Percentiles rank a stretch among this genome's conserved stretches.
These are phyloP conservation scores for Malurus melanocephalus DNA, from an alignment of 2,113 vertebrate genomes.

Conservation along the genomic window DNA sequence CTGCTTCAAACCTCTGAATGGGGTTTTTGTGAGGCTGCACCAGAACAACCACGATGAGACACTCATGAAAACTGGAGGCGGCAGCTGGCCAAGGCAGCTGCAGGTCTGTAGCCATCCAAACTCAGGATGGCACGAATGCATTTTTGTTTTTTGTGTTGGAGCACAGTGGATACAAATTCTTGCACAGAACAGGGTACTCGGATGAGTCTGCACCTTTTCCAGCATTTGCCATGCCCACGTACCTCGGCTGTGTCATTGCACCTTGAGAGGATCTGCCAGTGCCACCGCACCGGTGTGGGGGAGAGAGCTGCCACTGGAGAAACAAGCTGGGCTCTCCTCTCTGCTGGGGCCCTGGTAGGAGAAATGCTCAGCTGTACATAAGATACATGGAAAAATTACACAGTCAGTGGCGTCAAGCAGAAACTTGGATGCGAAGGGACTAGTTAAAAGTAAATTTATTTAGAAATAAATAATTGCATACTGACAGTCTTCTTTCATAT, in stretches of 20 bases:
- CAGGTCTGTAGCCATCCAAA: not conserved
- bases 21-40: not conserved
- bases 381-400: not conserved
- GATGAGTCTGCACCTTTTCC: not conserved
- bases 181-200: accelerated
- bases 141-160: not conserved
- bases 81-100: not conserved
- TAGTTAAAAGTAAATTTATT: not conserved
- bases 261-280: not conserved
- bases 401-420: not conserved
- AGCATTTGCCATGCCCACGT: accelerated
- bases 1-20: not conserved
- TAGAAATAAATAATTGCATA: not conserved
- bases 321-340: not conserved
- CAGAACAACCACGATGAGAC: not conserved
- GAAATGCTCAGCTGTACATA: not conserved
- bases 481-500: not conserved
- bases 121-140: accelerated
- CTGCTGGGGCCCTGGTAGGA: not conserved
- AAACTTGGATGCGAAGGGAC: not conserved
- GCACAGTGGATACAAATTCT: not conserved
- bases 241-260: not conserved
- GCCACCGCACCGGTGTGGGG: accelerated
- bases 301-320: not conserved
- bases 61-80: not conserved